Evolutionary conservation across 2,888 invertebrate species (phyloP), one percentile per base, ranked within the genome.

Genomic region (Cataglyphis altisquamis): DNA sequence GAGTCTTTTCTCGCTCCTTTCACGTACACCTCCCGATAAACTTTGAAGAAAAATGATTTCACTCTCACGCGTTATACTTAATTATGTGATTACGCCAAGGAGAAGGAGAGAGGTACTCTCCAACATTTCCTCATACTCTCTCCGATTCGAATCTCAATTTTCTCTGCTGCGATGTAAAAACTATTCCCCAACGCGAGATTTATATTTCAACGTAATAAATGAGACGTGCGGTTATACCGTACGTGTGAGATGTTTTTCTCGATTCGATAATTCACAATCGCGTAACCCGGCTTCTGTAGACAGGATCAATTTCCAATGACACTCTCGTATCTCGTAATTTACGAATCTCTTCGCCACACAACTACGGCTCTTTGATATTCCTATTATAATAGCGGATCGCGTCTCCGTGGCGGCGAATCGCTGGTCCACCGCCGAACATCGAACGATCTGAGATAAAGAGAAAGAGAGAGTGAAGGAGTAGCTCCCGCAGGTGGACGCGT

Each of bases 401-500:
- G 68, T 63, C 29, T 67, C 36, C 73, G 45, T 29, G 67, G 72
- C 55, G 83, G 62, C 39, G 29, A 32, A 57, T 36, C 70, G 57
- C 45, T 57, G 72, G 67, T 80, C 78, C 67, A 64, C 52, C 48
- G 55, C 32, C 63, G 18, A 70, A 41, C 84, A 32, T 57, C 81
- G 78, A 80, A 78, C 62, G 83, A 81, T 75, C 36, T 1, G 32
- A 52, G 55, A 68, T 39, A 36, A 66, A 64, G 72, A 36, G 66
- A 72, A 18, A n/a, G n/a, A 52, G n/a, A 8, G 52, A 52, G 48
- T 48, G 48, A 84, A 66, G 67, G 75, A 78, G 85, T 64, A 66
- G 55, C 84, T 85, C 86, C 82, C 87, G 85, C 91, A 88, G 87
- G 89, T 90, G 90, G 80, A 86, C 86, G 86, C 70, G 63, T 89